A percentile compares a stretch with the other conserved stretches of the same genome.
Evolutionary conservation across 2,888 invertebrate species (phyloP).

Genomic region (Himalopsyche tibetana): DNA sequence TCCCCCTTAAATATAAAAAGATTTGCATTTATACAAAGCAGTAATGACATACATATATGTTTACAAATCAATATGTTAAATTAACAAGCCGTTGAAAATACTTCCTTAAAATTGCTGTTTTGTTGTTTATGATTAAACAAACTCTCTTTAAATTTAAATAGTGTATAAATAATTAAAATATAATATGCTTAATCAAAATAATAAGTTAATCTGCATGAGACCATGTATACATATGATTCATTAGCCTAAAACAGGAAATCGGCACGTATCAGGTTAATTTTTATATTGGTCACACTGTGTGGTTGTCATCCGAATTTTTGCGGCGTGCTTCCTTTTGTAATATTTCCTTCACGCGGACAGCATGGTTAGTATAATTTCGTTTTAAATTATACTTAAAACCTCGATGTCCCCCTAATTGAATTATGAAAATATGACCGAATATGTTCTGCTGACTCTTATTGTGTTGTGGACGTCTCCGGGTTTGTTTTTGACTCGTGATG

Average conservation of each 20-base stretch:
- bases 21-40: too few species aligned
- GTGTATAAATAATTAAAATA: too few species aligned
- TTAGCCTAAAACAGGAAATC: conserved; percentile 37
- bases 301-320: conserved; percentile 52
- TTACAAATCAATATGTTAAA: too few species aligned
- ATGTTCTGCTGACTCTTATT: neutral
- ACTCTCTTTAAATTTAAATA: too few species aligned
- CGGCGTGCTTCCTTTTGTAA: conserved; percentile 64
- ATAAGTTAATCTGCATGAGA: neutral
- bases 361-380: conserved; percentile 61
- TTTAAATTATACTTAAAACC: neutral
- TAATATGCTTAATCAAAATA: too few species aligned
- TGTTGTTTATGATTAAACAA: too few species aligned
- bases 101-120: too few species aligned
- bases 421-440: neutral
- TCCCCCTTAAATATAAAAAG: too few species aligned
- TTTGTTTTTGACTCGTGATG: neutral
- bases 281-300: conserved; percentile 49
- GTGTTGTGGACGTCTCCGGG: neutral
- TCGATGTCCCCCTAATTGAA: neutral
- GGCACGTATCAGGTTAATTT: conserved; percentile 1
- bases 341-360: conserved; percentile 58
- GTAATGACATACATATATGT: too few species aligned
- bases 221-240: neutral
- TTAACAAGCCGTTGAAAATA: too few species aligned